These are phyloP conservation scores for Leptura quadrifasciata DNA, from an alignment of 2,888 invertebrate species.

Conservation along the genomic window DNA sequence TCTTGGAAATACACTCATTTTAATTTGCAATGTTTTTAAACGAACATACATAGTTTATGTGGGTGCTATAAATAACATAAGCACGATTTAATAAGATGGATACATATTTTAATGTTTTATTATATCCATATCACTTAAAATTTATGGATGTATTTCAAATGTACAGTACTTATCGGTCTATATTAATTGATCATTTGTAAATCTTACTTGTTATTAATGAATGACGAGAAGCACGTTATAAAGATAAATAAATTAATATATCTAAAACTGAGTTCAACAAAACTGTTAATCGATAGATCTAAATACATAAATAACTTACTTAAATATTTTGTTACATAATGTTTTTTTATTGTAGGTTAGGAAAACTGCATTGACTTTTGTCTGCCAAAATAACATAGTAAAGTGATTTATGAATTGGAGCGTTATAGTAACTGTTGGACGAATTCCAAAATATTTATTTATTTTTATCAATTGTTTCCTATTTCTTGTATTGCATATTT, in stretches of 20 bases:
- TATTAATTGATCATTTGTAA: not conserved
- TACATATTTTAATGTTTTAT: too few relatives aligned
- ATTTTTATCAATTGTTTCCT: conserved; percentile 2
- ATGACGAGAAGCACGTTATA: not conserved
- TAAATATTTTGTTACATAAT: not conserved
- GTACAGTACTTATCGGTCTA: not conserved
- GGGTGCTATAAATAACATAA: too few relatives aligned
- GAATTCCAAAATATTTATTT: not conserved
- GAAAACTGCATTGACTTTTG: not conserved
- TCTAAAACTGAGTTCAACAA: not conserved
- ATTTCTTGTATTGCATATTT: not conserved
- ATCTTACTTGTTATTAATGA: not conserved
- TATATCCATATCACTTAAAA: not conserved
- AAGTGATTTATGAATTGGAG: not conserved
- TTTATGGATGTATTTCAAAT: not conserved
- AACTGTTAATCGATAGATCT: not conserved
- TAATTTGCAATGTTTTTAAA: too few relatives aligned
- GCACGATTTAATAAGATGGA: too few relatives aligned
- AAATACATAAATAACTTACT: not conserved
- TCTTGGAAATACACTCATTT: too few relatives aligned
- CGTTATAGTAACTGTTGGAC: conserved; percentile 2
- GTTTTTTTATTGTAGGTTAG: not conserved
- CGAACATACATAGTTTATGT: too few relatives aligned
- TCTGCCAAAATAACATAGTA: not conserved
- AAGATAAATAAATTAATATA: not conserved